Percentiles rank a stretch among this genome's conserved stretches.
These are phyloP conservation scores for Lagenorhynchus albirostris DNA, from an alignment of 2,113 vertebrate genomes.

Conservation along the genomic window DNA sequence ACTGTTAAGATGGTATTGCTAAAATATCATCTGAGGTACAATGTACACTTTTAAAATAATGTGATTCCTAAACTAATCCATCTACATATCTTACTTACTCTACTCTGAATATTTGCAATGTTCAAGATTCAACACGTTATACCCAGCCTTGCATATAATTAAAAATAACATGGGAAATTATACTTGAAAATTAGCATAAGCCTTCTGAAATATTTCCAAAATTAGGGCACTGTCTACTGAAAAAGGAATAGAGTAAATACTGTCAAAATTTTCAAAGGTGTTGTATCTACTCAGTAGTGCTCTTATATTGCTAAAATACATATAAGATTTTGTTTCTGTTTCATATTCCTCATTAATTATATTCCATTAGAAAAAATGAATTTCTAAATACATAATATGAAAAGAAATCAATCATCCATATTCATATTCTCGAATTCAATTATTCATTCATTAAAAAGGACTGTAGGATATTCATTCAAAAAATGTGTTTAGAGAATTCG, in stretches of 20 bases:
- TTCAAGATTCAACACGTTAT: neutral
- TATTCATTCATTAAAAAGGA: neutral
- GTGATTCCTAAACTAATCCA: neutral
- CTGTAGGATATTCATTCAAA: neutral
- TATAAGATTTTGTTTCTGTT: neutral
- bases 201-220: neutral
- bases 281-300: neutral
- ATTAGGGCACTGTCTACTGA: neutral
- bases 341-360: neutral
- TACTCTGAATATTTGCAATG: neutral
- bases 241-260: neutral
- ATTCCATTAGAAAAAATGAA: neutral
- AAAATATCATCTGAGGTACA: neutral
- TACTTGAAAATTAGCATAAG: neutral
- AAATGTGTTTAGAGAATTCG: neutral
- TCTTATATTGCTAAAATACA: neutral
- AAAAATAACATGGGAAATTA: neutral
- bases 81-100: neutral
- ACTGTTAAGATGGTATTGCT: neutral
- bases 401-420: neutral
- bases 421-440: neutral
- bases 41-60: neutral
- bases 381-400: neutral
- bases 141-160: neutral
- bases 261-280: neutral